These are phyloP conservation scores for Sthenelais limicola DNA, from an alignment of 2,888 invertebrate species.

Conservation along the genomic window DNA sequence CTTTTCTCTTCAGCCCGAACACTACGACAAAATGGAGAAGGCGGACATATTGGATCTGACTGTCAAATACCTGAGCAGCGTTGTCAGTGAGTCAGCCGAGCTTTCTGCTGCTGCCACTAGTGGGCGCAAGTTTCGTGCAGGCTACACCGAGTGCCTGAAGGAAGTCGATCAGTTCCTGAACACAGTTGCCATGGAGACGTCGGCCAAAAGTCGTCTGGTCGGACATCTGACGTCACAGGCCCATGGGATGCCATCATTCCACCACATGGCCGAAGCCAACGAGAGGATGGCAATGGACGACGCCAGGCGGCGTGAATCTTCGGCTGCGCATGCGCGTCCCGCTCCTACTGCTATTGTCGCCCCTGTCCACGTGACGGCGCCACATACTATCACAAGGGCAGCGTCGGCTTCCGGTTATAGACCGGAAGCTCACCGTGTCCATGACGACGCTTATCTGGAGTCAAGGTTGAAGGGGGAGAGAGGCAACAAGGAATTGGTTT, in stretches of 20 bases:
- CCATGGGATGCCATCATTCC: conserved; percentile 7
- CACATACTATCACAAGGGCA: conserved; percentile 13
- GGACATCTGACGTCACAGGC: conserved; percentile 19
- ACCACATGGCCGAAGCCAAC: conserved; percentile 2
- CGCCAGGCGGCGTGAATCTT: neutral
- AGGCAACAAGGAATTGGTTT: too few species aligned
- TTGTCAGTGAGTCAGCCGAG: conserved; percentile 9
- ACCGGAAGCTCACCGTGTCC: too few species aligned
- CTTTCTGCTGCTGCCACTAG: conserved; percentile 12
- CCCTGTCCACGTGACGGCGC: conserved; percentile 31
- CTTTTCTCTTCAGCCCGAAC: conserved; percentile 17
- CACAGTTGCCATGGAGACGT: conserved; percentile 32
- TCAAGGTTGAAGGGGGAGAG: too few species aligned
- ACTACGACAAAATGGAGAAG: conserved; percentile 35
- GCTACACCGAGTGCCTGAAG: conserved; percentile 16
- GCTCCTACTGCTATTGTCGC: conserved; percentile 14
- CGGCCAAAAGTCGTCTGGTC: conserved; percentile 20
- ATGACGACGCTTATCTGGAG: too few species aligned
- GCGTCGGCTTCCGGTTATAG: too few species aligned
- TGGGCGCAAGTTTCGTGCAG: conserved; percentile 9
- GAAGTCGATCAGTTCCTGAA: conserved; percentile 25
- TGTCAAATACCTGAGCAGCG: conserved; percentile 16
- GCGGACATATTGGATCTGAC: conserved; percentile 36
- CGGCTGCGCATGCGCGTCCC: neutral
- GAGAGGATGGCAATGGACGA: neutral